Conservation (phyloP, 2,113 vertebrate genomes). For the Gopherus evgoodei region DNA sequence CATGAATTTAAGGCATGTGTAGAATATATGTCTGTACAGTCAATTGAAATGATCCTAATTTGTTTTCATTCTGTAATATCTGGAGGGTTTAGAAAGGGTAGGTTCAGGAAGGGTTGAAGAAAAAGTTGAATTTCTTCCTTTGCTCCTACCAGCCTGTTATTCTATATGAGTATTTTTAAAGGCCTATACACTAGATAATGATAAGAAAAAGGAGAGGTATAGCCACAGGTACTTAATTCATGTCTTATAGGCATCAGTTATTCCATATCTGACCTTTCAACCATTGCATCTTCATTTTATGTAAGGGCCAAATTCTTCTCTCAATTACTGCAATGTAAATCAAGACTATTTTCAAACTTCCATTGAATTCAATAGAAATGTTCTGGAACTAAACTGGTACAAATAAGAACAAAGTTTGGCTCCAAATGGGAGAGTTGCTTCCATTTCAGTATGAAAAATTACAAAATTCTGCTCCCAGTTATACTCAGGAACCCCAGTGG, state of each 20-base stretch:
- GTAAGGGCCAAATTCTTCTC: neutral
- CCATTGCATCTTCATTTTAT: neutral
- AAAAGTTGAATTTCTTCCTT: neutral
- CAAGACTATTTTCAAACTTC: neutral
- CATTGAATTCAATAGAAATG: neutral
- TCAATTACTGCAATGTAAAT: neutral
- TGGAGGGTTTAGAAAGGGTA: neutral
- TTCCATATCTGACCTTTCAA: neutral
- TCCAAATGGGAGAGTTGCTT: neutral
- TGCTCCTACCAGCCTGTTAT: neutral
- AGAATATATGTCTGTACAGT: neutral
- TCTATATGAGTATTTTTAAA: neutral
- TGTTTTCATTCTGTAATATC: neutral
- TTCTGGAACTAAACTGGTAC: neutral
- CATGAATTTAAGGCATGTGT: constrained; percentile 13
- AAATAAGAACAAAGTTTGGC: neutral
- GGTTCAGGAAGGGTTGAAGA: neutral
- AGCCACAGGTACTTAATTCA: neutral
- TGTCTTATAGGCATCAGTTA: neutral
- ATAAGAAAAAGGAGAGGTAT: neutral
- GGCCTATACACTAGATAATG: neutral
- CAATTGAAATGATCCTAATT: neutral
- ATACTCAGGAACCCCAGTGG: neutral
- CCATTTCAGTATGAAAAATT: neutral
- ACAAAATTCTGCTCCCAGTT: neutral